These are phyloP conservation scores for Dione vanillae DNA, from an alignment of 2,888 invertebrate species.

Conservation along the genomic window DNA sequence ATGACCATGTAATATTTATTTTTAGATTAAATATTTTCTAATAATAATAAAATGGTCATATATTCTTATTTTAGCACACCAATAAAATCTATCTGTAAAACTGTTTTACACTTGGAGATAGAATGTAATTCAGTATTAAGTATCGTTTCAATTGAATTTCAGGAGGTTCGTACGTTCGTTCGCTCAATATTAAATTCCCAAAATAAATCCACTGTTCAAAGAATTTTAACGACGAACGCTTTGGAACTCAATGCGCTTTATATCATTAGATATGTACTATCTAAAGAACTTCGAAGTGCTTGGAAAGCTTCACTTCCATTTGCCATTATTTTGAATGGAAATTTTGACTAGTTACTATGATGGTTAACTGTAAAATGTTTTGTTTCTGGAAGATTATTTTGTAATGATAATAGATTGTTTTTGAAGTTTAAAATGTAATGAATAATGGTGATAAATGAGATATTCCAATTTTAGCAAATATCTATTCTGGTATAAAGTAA, in stretches of 20 bases:
- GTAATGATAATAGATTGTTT: neutral
- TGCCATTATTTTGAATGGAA: neutral
- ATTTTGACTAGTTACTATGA: neutral
- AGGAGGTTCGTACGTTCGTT: slow-evolving; percentile 27
- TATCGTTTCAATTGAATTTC: slow-evolving; percentile 22
- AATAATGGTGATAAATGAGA: too few relatives aligned
- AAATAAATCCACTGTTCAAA: slow-evolving; percentile 36
- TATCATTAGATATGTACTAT: slow-evolving; percentile 31
- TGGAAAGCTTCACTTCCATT: neutral
- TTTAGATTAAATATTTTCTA: too few relatives aligned
- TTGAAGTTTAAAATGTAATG: neutral
- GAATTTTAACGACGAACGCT: slow-evolving; percentile 35
- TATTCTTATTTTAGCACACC: neutral
- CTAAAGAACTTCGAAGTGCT: slow-evolving; percentile 22
- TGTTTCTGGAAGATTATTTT: neutral
- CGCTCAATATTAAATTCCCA: slow-evolving; percentile 38
- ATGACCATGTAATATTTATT: too few relatives aligned
- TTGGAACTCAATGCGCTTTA: slow-evolving; percentile 32
- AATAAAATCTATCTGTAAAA: slow-evolving; percentile 3
- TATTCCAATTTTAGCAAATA: too few relatives aligned
- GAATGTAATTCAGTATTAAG: neutral
- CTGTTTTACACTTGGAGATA: neutral
- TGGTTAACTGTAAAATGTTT: neutral
- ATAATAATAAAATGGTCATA: neutral
- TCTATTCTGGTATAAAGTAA: too few relatives aligned